These are phyloP conservation scores for Thereva unica DNA, from an alignment of 2,888 invertebrate species.

Conservation along the genomic window DNA sequence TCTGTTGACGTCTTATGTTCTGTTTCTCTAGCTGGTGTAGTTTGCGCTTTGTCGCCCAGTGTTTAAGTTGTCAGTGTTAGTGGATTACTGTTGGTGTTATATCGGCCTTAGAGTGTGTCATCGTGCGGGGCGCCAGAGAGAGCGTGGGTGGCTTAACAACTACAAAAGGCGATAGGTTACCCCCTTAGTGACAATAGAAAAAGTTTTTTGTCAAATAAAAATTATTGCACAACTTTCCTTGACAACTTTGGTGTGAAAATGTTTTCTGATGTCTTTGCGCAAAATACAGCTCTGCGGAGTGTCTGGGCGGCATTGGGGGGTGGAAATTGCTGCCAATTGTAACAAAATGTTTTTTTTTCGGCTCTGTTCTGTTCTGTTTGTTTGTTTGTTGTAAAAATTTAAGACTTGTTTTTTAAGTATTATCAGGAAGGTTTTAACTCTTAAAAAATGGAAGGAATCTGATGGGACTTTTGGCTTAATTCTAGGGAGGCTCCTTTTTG, in stretches of 20 bases:
- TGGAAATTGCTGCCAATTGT: too few relatives aligned
- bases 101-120: background rate
- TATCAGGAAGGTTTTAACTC: too few relatives aligned
- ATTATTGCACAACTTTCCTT: conserved; percentile 35
- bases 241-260: conserved; percentile 22
- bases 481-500: too few relatives aligned
- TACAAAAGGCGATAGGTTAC: background rate
- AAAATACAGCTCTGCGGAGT: background rate
- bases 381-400: too few relatives aligned
- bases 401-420: too few relatives aligned
- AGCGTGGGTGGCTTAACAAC: background rate
- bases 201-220: conserved; percentile 34
- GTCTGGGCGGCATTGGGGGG: too few relatives aligned
- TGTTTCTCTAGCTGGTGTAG: background rate
- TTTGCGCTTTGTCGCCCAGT: conserved; percentile 1
- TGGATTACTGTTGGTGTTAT: background rate
- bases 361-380: too few relatives aligned
- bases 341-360: too few relatives aligned
- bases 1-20: too few relatives aligned
- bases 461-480: too few relatives aligned
- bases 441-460: too few relatives aligned
- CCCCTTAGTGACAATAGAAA: conserved; percentile 25
- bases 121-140: conserved; percentile 4
- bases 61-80: conserved; percentile 7
- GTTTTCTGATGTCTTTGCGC: conserved; percentile 9